Base-by-base conservation (phyloP, 2,797 vertebrate species). In the Pteronotus mesoamericanus region DNA sequence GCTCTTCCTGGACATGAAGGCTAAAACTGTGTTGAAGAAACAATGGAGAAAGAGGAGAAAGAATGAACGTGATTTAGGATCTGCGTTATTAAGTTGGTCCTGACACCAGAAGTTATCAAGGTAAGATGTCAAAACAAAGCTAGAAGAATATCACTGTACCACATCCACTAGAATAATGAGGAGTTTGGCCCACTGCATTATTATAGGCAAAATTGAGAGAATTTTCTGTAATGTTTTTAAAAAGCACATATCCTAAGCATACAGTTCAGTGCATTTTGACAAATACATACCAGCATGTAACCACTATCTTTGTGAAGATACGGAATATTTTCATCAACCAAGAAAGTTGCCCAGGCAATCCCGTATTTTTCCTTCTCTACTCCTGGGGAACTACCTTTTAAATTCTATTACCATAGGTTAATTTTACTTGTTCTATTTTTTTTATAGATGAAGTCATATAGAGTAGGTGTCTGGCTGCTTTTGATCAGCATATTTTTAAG, bases 91-190 rank as follows among this genome's bases (percentile, higher is more conserved):
- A 34, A 32, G 7, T 55, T 42, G 98, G 99, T 99, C 97, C 98
- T 99, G 89, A 99, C 99, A 57, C 99, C 99, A 51, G 99, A 99
- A 99, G 99, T 99, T 78, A 99, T 99, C 98, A 99, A 99, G 99
- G 99, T 99, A 98, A 97, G 92, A 85, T 48, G 57, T 21, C n/a
- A 71, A 26, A 64, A 75, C 55, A 71, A 16, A 94, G 55, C 75
- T 86, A 9, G 19, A 79, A 85, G 84, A 85, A 59, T 53, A 2
- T 24, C 19, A 19, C 9, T 51, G 3, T 72, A 18, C 5, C 18
- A 8, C 1, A 18, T 68, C 46, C 59, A 64, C 6, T 53, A 64
- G 51, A 46, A 51, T 42, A 85, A 44, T 46, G 2, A 24, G 44
- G 51, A 61, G 5, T 84, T 72, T 39, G 46, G 46, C 42, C 66